These are phyloP conservation scores for Formica aserva DNA, from an alignment of 2,888 invertebrate genomes.

Conservation along the genomic window DNA sequence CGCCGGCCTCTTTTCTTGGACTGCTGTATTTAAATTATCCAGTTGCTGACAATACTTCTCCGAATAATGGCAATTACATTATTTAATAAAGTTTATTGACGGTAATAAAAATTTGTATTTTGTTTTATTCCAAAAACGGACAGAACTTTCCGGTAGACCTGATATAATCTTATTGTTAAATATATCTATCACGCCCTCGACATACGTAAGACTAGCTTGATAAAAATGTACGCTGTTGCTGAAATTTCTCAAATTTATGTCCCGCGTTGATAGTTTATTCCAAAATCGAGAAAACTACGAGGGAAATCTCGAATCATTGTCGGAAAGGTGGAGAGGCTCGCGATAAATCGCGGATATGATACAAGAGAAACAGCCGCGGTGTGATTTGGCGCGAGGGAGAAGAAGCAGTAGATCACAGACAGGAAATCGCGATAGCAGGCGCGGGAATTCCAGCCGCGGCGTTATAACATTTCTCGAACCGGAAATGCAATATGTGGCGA, in stretches of 20 bases:
- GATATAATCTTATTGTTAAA: background rate
- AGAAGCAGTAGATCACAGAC: conserved; percentile 77
- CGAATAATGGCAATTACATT: too few relatives aligned
- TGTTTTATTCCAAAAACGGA: too few relatives aligned
- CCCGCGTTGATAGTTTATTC: background rate
- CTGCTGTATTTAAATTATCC: too few relatives aligned
- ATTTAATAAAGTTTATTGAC: too few relatives aligned
- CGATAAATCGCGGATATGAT: conserved; percentile 45
- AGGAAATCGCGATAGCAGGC: conserved; percentile 78
- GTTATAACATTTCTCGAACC: conserved; percentile 77
- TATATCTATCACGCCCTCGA: background rate
- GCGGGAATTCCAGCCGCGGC: conserved; percentile 67
- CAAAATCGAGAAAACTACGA: background rate
- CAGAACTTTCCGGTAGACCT: too few relatives aligned
- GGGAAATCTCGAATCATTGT: conserved; percentile 21
- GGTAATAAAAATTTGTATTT: too few relatives aligned
- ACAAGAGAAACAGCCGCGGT: conserved; percentile 30
- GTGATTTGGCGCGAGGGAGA: conserved; percentile 35
- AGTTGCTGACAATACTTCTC: too few relatives aligned
- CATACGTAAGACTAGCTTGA: background rate
- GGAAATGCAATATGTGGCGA: conserved; percentile 76
- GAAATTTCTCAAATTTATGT: conserved; percentile 16
- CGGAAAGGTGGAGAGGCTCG: background rate
- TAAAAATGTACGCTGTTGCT: background rate
- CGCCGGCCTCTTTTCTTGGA: too few relatives aligned